Evolutionary conservation across 2,888 invertebrate genomes (phyloP), one percentile per base, ranked within the genome.

Genomic region (Trissonchulus sp.): DNA sequence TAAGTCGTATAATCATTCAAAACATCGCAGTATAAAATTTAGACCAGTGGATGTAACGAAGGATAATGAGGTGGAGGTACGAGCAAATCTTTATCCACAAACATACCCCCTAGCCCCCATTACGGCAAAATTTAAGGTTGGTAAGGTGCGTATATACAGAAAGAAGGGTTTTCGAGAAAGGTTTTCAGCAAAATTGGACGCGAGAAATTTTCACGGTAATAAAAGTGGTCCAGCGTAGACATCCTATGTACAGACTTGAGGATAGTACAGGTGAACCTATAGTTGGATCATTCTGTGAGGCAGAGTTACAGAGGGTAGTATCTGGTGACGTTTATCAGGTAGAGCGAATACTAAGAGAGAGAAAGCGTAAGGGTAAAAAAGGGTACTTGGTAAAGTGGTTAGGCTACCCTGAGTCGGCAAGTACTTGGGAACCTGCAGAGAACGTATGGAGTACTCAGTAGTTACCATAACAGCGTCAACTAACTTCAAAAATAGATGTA

Each of bases 111-210:
- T 31, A 8, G 35, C 28, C 3, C 69, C 31, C 3, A 8, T 69
- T 8, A 23, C 48, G 8, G 23, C 8, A 48, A 69, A 69, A 69
- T 69, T 69, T 69, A 34, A 69, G 23, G 69, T 69, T 33, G 69
- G 69, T 35, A 69, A 69, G 31, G 69, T 69, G 31, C 31, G 69
- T 3, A 33, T 69, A 34, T 8, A 31, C 8, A 69, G 33, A 34
- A 8, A 15, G 15, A 69, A 69, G 28, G 33, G 35, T 31, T 15
- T 69, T 69, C 31, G 35, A 69, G 8, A 69, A 69, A 34, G 69
- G 69, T 15, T 30, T 8, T 8, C 8, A 2, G 8, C 33, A 15
- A 8, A 69, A 69, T 34, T 69, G 35, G 8, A 69, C 69, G 3
- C 3, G 28, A 30, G 69, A 69, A 35, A 33, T 33, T 69, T 69